These are phyloP conservation scores for Cephalopholis sonnerati DNA, from an alignment of 2,113 vertebrate genomes.

Conservation along the genomic window DNA sequence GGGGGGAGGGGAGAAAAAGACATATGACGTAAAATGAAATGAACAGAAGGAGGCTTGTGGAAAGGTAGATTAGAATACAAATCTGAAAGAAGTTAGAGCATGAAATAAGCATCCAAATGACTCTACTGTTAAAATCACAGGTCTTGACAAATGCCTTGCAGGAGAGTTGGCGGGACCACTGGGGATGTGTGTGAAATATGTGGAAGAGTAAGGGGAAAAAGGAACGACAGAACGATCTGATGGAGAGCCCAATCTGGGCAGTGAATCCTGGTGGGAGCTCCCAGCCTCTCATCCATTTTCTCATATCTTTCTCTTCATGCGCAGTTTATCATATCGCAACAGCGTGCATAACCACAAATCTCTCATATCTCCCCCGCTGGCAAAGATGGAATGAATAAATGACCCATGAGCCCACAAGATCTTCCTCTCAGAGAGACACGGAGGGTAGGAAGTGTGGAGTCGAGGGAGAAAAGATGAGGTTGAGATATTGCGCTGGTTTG, in stretches of 20 bases:
- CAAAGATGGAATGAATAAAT: slow-evolving; percentile 65
- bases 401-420: slow-evolving; percentile 48
- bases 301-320: slow-evolving; percentile 49
- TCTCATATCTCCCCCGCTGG: slow-evolving; percentile 57
- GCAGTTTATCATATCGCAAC: slow-evolving; percentile 56
- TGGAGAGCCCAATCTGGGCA: slow-evolving; percentile 48
- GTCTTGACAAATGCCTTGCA: slow-evolving; percentile 14
- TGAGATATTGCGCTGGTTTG: slow-evolving; percentile 52
- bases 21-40: slow-evolving; percentile 31
- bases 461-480: slow-evolving; percentile 24
- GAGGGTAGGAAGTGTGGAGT: slow-evolving; percentile 33
- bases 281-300: slow-evolving; percentile 42
- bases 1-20: slow-evolving; percentile 14
- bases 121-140: slow-evolving; percentile 9
- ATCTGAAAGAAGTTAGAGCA: neutral
- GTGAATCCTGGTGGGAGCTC: slow-evolving; percentile 41
- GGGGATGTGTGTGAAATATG: slow-evolving; percentile 15
- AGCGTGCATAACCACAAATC: slow-evolving; percentile 44
- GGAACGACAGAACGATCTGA: slow-evolving; percentile 20
- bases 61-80: neutral
- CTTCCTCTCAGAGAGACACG: slow-evolving; percentile 28
- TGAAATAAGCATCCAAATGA: slow-evolving; percentile 8
- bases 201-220: neutral
- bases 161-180: slow-evolving; percentile 15
- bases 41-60: slow-evolving; percentile 19